Evolutionary conservation across 2,888 invertebrate species (phyloP).

Genomic region (Hyposoter dolosus): DNA sequence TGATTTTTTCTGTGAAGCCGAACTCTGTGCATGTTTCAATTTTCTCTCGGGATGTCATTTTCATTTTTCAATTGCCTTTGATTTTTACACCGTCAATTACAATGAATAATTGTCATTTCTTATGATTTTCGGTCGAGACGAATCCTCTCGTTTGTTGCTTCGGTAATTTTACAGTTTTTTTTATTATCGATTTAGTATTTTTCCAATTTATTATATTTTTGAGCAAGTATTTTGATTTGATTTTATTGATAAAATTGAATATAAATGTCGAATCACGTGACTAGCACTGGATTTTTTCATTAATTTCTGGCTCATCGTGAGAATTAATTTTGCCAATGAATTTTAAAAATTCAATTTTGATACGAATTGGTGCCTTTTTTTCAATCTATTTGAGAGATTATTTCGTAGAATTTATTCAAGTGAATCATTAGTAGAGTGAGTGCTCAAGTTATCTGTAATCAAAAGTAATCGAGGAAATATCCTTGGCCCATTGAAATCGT

Average conservation of each 20-base stretch:
- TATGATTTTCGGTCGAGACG: not conserved
- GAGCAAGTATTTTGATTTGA: not conserved
- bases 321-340: not conserved
- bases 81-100: not conserved
- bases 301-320: not conserved
- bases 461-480: constrained; percentile 54
- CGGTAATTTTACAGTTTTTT: not conserved
- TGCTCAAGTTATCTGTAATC: constrained; percentile 30
- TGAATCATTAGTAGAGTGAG: constrained; percentile 6
- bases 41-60: not conserved
- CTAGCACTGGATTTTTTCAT: not conserved
- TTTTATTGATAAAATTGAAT: not conserved
- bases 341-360: not conserved
- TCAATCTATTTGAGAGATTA: not conserved
- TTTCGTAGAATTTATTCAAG: not conserved
- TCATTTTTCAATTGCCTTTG: not conserved
- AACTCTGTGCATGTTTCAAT: too few relatives aligned
- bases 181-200: not conserved
- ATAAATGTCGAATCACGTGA: not conserved
- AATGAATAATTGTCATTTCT: not conserved
- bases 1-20: not conserved
- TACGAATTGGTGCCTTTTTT: not conserved
- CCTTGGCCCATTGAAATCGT: constrained; percentile 62
- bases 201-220: not conserved
- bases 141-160: not conserved